Base-by-base conservation (phyloP, 2,888 invertebrate species). In the Pimpla rufipes region DNA sequence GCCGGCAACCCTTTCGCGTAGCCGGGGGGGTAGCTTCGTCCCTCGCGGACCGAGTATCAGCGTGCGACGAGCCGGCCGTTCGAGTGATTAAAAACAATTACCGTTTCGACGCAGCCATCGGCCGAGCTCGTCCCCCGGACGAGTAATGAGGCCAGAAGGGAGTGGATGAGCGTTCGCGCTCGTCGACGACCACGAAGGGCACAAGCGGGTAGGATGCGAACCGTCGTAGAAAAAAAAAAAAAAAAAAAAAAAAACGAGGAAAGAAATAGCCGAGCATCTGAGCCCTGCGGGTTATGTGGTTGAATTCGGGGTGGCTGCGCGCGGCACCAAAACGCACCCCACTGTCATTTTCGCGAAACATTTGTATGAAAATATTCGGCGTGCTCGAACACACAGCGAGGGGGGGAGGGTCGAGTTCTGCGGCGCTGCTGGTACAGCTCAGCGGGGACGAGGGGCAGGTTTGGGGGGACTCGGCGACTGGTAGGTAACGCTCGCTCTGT, bases 1-100 rank as follows among this genome's bases (percentile, higher is more conserved):
- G 74, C 37, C 64, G 64, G 80, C 86, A 81, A 79, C 87, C 84
- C 85, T 85, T 85, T 75, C 86, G 29, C 5, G 3, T 2, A 29
- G 29, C 3, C 2, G 29, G 5, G 29, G 29, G 5, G 57, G 35
- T 23, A 57, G 55, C 59, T 59, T 85, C 87, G 86, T 86, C 85
- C 85, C 79, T 68, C 75, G n/a, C n/a, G 40, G 67, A 67, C 16
- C 29, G 77, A 11, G 62, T 50, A 68, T 59, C 37, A 45, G 45
- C 47, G 76, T 47, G 47, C 71, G 45, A 55, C 66, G 66, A 45
- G 45, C 81, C 80, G 85, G 81, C 68, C 87, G 88, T 86, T 84
- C 85, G 83, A 90, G 91, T 90, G 91, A 92, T 92, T 92, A 92
- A 92, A 92, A 92, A 92, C 91, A 92, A 92, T 92, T 92, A 92